Evolutionary conservation across 2,888 invertebrate genomes (phyloP).

Genomic region (Balanococcus diminutus): DNA sequence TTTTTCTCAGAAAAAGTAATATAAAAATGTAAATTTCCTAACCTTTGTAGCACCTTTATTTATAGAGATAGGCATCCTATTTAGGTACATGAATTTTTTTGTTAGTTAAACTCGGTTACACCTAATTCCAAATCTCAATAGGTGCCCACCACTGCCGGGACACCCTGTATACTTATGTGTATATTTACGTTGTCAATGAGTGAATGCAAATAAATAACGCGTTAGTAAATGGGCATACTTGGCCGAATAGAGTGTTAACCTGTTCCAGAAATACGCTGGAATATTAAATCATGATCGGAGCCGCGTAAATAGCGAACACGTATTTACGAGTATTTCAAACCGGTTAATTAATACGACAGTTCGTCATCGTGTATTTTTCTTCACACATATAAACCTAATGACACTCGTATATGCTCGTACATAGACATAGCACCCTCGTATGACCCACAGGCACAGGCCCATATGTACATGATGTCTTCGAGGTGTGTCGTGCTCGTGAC

Average conservation of each 20-base stretch:
- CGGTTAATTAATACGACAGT: constrained; percentile 3
- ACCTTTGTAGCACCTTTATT: no score
- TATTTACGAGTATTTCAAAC: background rate
- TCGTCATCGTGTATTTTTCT: background rate
- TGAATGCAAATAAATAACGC: background rate
- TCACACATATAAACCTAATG: background rate
- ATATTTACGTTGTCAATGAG: background rate
- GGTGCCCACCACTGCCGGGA: no score
- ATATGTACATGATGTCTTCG: background rate
- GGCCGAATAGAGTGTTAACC: background rate
- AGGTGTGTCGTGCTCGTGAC: background rate
- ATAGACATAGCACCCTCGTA: background rate
- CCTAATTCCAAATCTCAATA: no score
- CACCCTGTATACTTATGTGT: background rate
- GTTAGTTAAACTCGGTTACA: no score
- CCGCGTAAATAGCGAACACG: background rate
- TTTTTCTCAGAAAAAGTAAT: no score
- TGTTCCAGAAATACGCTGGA: background rate
- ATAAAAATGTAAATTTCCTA: no score
- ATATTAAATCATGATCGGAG: background rate
- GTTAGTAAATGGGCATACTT: background rate
- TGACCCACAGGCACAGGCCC: background rate
- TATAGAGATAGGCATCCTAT: no score
- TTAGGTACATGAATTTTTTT: no score
- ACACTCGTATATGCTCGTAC: no score